Base-by-base conservation (phyloP, 2,113 vertebrate species). In the Harpagus bidentatus region DNA sequence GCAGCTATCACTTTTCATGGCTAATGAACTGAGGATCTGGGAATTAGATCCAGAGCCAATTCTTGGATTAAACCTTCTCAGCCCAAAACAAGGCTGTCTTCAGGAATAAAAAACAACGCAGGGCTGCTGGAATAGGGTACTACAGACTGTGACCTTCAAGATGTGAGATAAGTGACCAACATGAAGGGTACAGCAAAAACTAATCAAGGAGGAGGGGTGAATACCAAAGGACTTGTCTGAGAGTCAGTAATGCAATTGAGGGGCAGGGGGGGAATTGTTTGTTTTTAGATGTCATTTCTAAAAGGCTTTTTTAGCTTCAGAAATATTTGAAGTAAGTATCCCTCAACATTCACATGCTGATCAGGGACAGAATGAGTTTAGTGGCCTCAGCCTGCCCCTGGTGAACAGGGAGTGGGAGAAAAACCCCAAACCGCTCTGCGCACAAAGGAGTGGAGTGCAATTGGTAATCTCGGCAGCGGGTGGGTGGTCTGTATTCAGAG, bases 11-110 rank as follows among this genome's bases (percentile, higher is more conserved):
- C 97, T 98, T 98, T 97, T 97, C 97, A 96, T 96, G 96, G 95
- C 97, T 97, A 97, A 96, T 97, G 97, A 98, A 95, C 96, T 96
- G 96, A 97, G 91, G 95, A 96, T 88, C 97, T 95, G 95, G 85
- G 97, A 96, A 97, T 91, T 96, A 95, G 97, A 97, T 95, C 95
- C 95, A 97, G 96, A 97, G 97, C 88, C 96, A 93, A 78, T 95
- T 95, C 97, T 95, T 95, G 97, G 92, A 95, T 97, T 96, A 96
- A 97, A 97, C 86, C 88, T 94, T 95, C 87, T 45, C 72, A 96
- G 96, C 86, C 93, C 97, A 70, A 91, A 91, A 97, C 74, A 88
- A 94, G 90, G 83, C 95, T 96, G 90, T 90, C 86, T 90, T 93
- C 77, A 90, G 92, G 95, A 97, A 96, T 63, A 86, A 92, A 95